phyloP scores from a whole-genome alignment of 1,140 invertebrate genomes.

The Polyergus mexicanus region DNA sequence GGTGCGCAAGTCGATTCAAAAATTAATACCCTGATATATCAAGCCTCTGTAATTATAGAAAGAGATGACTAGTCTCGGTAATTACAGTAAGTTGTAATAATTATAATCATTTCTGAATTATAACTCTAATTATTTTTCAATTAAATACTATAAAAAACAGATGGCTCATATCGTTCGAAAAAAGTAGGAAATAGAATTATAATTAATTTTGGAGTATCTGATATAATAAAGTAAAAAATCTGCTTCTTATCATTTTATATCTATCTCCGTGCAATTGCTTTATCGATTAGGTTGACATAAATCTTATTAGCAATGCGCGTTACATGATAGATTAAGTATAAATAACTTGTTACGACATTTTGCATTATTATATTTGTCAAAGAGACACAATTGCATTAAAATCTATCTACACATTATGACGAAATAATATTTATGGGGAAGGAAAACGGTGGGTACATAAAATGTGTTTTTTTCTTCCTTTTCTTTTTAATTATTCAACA shows the following conservation, averaged over 20 bases:
- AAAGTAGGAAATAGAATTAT: background rate
- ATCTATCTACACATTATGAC: too few species aligned
- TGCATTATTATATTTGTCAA: background rate
- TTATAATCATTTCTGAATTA: background rate
- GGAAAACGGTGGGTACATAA: slow-evolving; percentile 29
- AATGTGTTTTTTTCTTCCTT: slow-evolving; percentile 32
- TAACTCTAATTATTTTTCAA: slow-evolving; percentile 14
- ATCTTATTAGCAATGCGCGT: background rate
- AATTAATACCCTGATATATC: slow-evolving; percentile 38
- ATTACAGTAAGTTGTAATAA: slow-evolving; percentile 1
- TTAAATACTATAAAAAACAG: slow-evolving; percentile 39
- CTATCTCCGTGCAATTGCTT: background rate
- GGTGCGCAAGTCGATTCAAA: slow-evolving; percentile 34
- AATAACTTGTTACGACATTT: background rate
- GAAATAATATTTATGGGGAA: slow-evolving; percentile 52
- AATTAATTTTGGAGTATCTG: background rate
- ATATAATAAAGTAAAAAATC: background rate
- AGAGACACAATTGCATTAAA: background rate
- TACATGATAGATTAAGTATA: background rate
- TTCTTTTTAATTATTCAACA: slow-evolving; percentile 61
- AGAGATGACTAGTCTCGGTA: background rate
- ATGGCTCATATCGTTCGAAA: background rate
- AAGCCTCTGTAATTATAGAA: slow-evolving; percentile 12
- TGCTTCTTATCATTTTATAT: background rate
- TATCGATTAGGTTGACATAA: background rate